Evolutionary conservation across 2,113 vertebrate genomes (phyloP).

Genomic region (Mionectes macconnelli): DNA sequence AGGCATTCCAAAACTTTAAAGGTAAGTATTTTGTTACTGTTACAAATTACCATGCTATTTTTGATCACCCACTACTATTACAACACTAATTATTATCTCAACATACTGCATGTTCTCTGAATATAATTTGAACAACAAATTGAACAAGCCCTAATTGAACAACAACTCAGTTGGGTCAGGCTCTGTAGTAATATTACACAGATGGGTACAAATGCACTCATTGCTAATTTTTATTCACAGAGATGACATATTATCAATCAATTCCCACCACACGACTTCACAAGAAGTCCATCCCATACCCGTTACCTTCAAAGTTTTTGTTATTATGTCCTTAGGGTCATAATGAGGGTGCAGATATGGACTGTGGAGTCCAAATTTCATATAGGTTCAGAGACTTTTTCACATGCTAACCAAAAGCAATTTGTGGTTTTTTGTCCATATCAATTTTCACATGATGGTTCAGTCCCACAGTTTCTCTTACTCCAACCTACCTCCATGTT

Average conservation of each 20-base stretch:
- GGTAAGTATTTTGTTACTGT: not conserved
- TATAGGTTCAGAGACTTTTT: not conserved
- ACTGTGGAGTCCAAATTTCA: not conserved
- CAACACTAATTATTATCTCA: not conserved
- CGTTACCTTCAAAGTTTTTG: not conserved
- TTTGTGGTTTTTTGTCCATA: not conserved
- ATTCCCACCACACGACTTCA: conserved; percentile 32
- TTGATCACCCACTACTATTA: not conserved
- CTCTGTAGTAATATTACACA: not conserved
- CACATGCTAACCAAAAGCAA: not conserved
- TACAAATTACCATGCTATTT: not conserved
- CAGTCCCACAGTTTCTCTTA: not conserved
- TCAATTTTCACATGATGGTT: not conserved
- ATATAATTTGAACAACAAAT: too few species aligned
- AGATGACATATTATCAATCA: conserved; percentile 3
- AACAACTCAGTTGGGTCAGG: not conserved
- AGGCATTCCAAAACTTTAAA: not conserved
- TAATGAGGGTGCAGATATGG: not conserved
- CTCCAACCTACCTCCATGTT: not conserved
- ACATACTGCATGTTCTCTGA: not conserved
- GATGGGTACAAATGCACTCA: not conserved
- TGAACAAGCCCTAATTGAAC: not conserved
- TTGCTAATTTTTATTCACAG: conserved; percentile 5
- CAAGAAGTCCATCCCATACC: not conserved
- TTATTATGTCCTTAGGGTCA: not conserved